phyloP scores from a whole-genome alignment of 2,797 vertebrate species.

The Thripadectes ignobilis region DNA sequence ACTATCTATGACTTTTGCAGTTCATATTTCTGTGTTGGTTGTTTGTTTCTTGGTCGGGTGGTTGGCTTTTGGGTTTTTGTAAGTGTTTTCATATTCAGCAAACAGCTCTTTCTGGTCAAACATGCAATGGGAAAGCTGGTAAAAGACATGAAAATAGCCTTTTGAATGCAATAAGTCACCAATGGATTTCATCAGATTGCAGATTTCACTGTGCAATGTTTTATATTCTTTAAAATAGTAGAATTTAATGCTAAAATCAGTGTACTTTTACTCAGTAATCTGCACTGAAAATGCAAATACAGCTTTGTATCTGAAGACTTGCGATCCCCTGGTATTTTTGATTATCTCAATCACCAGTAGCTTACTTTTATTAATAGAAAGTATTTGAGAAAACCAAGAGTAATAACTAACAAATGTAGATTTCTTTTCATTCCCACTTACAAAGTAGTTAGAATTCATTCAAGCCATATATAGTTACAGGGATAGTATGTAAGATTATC shows the following conservation, averaged over 20 bases:
- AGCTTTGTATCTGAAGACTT: neutral
- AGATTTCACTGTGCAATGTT: neutral
- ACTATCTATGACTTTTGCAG: neutral
- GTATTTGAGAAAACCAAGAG: neutral
- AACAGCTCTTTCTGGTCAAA: neutral
- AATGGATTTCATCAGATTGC: neutral
- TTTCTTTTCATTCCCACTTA: neutral
- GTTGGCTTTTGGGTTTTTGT: neutral
- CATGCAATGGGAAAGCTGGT: neutral
- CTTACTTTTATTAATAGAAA: conserved; percentile 21
- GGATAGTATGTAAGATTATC: neutral
- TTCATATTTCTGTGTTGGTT: neutral
- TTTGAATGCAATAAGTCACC: neutral
- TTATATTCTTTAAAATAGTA: neutral
- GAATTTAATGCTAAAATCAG: neutral
- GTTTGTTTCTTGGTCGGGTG: too few relatives aligned
- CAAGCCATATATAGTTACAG: conserved; percentile 6
- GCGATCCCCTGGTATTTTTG: neutral
- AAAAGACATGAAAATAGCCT: neutral
- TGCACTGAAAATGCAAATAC: neutral
- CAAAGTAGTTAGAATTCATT: neutral
- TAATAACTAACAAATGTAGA: conserved; percentile 34
- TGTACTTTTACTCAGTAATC: neutral
- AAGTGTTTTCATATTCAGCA: neutral
- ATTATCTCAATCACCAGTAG: neutral